These are phyloP conservation scores for Frankliniella fusca DNA, from an alignment of 2,888 invertebrate genomes.

Conservation along the genomic window DNA sequence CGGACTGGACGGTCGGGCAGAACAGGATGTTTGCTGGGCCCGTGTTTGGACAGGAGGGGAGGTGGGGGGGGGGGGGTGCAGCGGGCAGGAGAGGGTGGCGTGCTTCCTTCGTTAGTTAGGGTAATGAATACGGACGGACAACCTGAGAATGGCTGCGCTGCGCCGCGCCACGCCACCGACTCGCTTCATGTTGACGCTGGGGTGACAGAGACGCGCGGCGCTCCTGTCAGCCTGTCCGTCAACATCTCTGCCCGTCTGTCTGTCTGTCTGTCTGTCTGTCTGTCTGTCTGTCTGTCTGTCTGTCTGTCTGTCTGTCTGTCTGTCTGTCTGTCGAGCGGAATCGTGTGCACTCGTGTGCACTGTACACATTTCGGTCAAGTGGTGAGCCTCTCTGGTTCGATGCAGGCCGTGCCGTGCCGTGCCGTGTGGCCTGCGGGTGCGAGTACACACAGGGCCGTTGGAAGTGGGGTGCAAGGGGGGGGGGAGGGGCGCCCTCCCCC, in stretches of 20 bases:
- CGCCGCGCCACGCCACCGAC: neutral
- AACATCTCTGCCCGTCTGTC: neutral
- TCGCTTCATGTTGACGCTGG: neutral
- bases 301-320: too few relatives aligned
- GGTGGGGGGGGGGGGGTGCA: neutral
- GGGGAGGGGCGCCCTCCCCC: too few relatives aligned
- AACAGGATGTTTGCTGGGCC: neutral
- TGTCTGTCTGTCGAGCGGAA: too few relatives aligned
- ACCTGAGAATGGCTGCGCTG: neutral
- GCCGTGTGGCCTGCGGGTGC: too few relatives aligned
- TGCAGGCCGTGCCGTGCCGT: too few relatives aligned
- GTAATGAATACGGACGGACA: slow-evolving; percentile 13
- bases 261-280: too few relatives aligned
- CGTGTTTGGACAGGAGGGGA: neutral
- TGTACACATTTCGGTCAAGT: too few relatives aligned
- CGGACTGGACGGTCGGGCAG: neutral
- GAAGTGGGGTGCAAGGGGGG: too few relatives aligned
- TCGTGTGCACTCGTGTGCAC: too few relatives aligned
- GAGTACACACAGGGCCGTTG: too few relatives aligned
- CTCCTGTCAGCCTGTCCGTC: neutral
- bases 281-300: too few relatives aligned
- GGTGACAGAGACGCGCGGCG: neutral
- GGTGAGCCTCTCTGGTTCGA: too few relatives aligned
- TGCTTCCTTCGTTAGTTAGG: slow-evolving; percentile 20
- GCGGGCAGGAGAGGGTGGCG: neutral